These are phyloP conservation scores for Orchesella flavescens DNA, from an alignment of 2,888 invertebrate species.

Conservation along the genomic window DNA sequence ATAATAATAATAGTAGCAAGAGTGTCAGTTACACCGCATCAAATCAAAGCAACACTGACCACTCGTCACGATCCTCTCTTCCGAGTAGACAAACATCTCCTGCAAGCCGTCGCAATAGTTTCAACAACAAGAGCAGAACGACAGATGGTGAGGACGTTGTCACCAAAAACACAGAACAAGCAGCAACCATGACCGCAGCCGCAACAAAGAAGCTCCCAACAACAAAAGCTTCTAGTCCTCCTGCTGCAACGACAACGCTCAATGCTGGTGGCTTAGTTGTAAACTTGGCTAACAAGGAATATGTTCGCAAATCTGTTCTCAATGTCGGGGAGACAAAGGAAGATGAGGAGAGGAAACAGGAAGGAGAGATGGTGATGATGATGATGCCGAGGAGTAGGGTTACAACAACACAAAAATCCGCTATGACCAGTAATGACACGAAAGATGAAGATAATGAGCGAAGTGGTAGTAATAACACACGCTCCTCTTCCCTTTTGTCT, in stretches of 20 bases:
- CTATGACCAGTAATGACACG: slow-evolving; percentile 38
- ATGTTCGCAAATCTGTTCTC: slow-evolving; percentile 83
- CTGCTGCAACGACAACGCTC: slow-evolving; percentile 13
- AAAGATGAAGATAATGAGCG: slow-evolving; percentile 41
- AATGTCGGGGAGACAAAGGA: slow-evolving; percentile 78
- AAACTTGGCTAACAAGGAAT: slow-evolving; percentile 78
- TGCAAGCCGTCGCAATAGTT: slow-evolving; percentile 39
- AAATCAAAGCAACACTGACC: slow-evolving; percentile 54
- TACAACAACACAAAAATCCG: slow-evolving; percentile 19
- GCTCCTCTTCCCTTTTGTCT: slow-evolving; percentile 41
- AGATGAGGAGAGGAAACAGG: slow-evolving; percentile 72
- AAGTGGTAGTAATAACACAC: slow-evolving; percentile 40
- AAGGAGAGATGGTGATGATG: slow-evolving; percentile 66
- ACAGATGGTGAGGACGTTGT: slow-evolving; percentile 38
- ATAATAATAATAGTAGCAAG: slow-evolving; percentile 11
- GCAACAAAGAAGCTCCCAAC: slow-evolving; percentile 42
- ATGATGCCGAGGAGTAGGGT: slow-evolving; percentile 26
- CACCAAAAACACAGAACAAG: slow-evolving; percentile 6
- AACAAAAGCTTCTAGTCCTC: slow-evolving; percentile 38
- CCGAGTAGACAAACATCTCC: slow-evolving; percentile 56
- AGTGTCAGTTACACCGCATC: slow-evolving; percentile 23
- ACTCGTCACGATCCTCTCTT: slow-evolving; percentile 64
- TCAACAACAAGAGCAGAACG: slow-evolving; percentile 51
- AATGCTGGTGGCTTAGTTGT: slow-evolving; percentile 61
- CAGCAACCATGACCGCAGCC: slow-evolving; percentile 33